phyloP scores from a whole-genome alignment of 2,888 invertebrate genomes.

The Tachina fera region DNA sequence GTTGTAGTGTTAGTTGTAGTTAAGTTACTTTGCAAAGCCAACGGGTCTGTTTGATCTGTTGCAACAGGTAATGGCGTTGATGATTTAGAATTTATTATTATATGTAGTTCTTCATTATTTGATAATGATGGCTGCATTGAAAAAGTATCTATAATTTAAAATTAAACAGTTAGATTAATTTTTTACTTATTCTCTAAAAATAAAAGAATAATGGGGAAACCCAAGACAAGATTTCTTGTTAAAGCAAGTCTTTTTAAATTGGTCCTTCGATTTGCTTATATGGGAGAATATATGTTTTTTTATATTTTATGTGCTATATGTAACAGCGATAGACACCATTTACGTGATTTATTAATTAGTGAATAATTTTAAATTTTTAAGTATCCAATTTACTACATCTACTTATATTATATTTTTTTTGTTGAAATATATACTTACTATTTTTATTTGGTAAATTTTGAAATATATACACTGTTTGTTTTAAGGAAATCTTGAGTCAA shows the following conservation, averaged over 20 bases:
- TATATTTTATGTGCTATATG: too few relatives aligned
- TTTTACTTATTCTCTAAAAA: neutral
- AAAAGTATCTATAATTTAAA: constrained; percentile 48
- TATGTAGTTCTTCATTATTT: constrained; percentile 70
- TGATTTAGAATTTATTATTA: constrained; percentile 67
- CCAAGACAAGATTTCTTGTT: neutral
- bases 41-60: constrained; percentile 65
- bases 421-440: constrained; percentile 10
- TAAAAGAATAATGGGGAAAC: neutral
- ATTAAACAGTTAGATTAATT: neutral
- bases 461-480: neutral
- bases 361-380: too few relatives aligned
- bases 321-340: too few relatives aligned
- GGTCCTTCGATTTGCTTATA: too few relatives aligned
- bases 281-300: too few relatives aligned
- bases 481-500: constrained; percentile 10
- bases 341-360: too few relatives aligned
- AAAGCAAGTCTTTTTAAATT: neutral
- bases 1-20: constrained; percentile 26
- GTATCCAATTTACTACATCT: neutral
- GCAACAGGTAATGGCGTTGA: constrained; percentile 64
- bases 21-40: constrained; percentile 72
- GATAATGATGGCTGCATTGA: constrained; percentile 60
- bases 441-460: neutral
- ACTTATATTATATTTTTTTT: neutral